Base-by-base conservation (phyloP, 2,888 invertebrate species). In the Tiliacea citrago region DNA sequence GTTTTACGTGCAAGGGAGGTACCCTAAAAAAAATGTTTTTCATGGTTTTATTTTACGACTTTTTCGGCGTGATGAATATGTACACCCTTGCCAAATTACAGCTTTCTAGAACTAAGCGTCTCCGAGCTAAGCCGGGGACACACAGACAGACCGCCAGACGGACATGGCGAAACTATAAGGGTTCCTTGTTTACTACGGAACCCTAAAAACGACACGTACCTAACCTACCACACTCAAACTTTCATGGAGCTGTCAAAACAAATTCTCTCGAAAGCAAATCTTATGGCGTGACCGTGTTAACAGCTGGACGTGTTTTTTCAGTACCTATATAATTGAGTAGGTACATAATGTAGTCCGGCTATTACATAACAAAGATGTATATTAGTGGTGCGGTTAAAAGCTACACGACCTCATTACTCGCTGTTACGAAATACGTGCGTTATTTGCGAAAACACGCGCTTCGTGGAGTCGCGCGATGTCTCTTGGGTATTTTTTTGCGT, bases 321-420 rank as follows among this genome's bases (percentile, higher is more conserved):
- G 74, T 29, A 29, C 29, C 29, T 83, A 79, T 84, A 81, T 85
- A 73, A 81, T 70, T 66, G 21, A 66, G 73, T n/a, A n/a, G n/a
- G n/a, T 85, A 79, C 81, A 82, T 85, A 70, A 82, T 83, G 72
- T 82, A 77, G 81, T 75, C 51, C 71, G 60, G 67, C 79, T 76
- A 79, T 90, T 89, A 86, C 51, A 86, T 87, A 90, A 90, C 86
- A 87, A 88, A 88, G 88, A 89, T 87, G 82, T 82, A 89, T 89
- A 89, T 89, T 86, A 77, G 75, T 69, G 82, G 58, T 72, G 69
- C 76, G 75, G 86, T 84, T 86, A 83, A 86, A 86, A 86, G 83
- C 87, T 77, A 61, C 68, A 75, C 53, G 87, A 79, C 87, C 87
- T 82, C 84, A 82, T 85, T 87, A 77, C 80, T 45, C 49, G 39